A percentile compares a stretch with the other conserved stretches of the same genome.
Conservation (phyloP, 2,113 vertebrate genomes). For the Mystacornis crossleyi region DNA sequence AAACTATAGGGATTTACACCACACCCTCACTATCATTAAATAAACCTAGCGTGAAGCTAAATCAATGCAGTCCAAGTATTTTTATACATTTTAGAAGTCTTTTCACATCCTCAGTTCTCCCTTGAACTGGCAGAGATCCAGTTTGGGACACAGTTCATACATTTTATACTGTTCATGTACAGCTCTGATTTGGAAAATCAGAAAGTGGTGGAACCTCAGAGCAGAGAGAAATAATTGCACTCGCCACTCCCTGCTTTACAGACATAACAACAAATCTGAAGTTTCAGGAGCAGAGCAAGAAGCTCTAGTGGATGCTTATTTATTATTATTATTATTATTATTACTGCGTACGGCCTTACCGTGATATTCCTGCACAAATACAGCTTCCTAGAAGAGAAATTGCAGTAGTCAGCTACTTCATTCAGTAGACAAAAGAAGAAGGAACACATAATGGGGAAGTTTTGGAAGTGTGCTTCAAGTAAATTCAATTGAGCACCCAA, state of each 20-base stretch:
- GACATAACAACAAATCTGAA: background rate
- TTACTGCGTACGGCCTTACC: background rate
- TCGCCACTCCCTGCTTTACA: background rate
- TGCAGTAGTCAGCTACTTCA: background rate
- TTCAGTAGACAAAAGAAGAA: background rate
- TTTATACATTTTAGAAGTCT: conserved; percentile 14
- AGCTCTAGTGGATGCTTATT: background rate
- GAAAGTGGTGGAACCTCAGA: background rate
- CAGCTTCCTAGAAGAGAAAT: background rate
- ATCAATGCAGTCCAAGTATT: conserved; percentile 6
- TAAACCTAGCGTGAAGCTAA: background rate
- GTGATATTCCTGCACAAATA: background rate
- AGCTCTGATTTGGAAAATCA: background rate
- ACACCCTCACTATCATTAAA: background rate
- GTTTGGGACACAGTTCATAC: background rate
- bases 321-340: background rate
- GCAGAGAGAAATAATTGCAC: background rate
- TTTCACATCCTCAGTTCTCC: background rate
- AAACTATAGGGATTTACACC: background rate
- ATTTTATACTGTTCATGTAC: background rate
- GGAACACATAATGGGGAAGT: fast-evolving
- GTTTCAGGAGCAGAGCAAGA: background rate
- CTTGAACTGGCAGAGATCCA: background rate
- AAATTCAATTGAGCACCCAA: background rate
- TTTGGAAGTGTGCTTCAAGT: background rate